phyloP scores from a whole-genome alignment of 1,140 invertebrate genomes.

The Aleiodes sp. region DNA sequence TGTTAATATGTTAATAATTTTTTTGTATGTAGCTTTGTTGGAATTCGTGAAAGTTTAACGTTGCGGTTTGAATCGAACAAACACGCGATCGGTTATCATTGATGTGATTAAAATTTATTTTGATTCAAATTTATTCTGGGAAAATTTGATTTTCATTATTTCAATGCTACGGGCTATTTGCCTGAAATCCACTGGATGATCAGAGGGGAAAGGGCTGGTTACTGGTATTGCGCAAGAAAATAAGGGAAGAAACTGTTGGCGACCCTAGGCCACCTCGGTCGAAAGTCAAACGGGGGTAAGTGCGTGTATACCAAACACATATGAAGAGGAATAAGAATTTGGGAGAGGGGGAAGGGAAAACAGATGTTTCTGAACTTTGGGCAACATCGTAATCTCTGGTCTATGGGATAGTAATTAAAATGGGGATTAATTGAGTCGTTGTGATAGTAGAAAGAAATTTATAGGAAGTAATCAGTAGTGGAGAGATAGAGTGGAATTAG shows the following conservation, averaged over 20 bases:
- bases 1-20: no score
- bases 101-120: no score
- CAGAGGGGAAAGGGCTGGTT: slow-evolving; percentile 15
- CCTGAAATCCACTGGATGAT: slow-evolving; percentile 36
- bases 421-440: no score
- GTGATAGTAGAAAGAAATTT: no score
- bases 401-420: slow-evolving; percentile 65
- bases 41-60: no score
- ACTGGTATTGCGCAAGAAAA: no score
- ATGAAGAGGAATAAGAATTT: not conserved
- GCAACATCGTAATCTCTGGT: slow-evolving; percentile 66
- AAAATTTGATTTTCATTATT: slow-evolving; percentile 56
- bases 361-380: slow-evolving; percentile 66
- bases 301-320: not conserved
- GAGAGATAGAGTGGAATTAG: no score
- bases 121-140: not conserved
- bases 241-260: not conserved
- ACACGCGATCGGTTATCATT: no score
- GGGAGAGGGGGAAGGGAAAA: slow-evolving; percentile 48
- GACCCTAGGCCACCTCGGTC: slow-evolving; percentile 22
- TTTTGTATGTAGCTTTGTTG: no score
- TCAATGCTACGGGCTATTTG: slow-evolving; percentile 54
- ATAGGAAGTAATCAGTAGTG: no score
- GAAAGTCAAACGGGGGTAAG: slow-evolving; percentile 2
- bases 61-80: no score